Evolutionary conservation across 2,113 vertebrate genomes (phyloP).

Genomic region (Pachypanchax playfairii): DNA sequence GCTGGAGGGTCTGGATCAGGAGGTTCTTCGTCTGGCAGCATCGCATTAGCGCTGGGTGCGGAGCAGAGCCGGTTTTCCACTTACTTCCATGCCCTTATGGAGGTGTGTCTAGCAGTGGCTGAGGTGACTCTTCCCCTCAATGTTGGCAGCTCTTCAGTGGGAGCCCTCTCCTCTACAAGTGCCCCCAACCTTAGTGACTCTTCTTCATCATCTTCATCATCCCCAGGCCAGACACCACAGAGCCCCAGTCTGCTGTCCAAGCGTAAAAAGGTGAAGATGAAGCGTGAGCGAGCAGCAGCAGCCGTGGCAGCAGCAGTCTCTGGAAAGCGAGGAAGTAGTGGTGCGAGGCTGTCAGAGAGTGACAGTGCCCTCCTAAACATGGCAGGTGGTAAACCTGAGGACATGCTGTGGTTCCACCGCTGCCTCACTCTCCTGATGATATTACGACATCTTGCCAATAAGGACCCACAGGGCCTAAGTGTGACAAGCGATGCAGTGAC

Average conservation of each 20-base stretch:
- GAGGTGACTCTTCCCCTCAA: conserved; percentile 95
- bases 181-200: conserved; percentile 94
- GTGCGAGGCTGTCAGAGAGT: conserved; percentile 77
- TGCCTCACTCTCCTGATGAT: conserved; percentile 96
- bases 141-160: conserved; percentile 85
- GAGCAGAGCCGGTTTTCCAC: conserved; percentile 96
- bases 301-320: conserved; percentile 75
- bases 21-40: conserved; percentile 76
- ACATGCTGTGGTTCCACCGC: conserved; percentile 98
- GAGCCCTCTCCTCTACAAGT: conserved; percentile 85
- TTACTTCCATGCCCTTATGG: conserved; percentile 96
- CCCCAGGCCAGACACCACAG: conserved; percentile 95
- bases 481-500: conserved; percentile 94
- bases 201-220: conserved; percentile 93
- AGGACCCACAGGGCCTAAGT: conserved; percentile 92
- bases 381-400: conserved; percentile 93
- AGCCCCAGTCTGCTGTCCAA: conserved; percentile 96
- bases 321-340: conserved; percentile 81
- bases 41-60: conserved; percentile 68
- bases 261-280: conserved; percentile 98
- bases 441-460: conserved; percentile 89
- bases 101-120: conserved; percentile 93
- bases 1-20: conserved; percentile 72
- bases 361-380: conserved; percentile 88
- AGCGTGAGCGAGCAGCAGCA: conserved; percentile 88